Conservation (phyloP, 92 coral and sea anemone genomes). For the Galaxea fascicularis region DNA sequence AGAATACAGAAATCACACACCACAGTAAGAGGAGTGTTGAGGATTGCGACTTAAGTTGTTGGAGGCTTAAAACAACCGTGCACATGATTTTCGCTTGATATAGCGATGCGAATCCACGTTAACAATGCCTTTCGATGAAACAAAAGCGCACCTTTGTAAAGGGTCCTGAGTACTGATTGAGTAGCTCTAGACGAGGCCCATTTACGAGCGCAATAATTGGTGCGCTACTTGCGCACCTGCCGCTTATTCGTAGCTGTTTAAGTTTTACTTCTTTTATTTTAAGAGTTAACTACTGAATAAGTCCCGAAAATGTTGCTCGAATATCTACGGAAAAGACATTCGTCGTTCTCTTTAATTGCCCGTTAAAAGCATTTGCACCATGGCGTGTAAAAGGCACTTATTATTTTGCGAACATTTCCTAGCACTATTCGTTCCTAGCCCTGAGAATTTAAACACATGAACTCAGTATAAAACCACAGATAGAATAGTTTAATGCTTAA, state of each 20-base stretch:
- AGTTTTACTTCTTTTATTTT: not conserved
- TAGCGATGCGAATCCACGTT: too few relatives aligned
- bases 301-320: not conserved
- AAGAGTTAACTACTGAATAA: not conserved
- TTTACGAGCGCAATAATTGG: not conserved
- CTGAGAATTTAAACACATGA: constrained; percentile 22
- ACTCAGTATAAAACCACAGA: not conserved
- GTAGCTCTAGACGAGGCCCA: too few relatives aligned
- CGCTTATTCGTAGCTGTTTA: not conserved
- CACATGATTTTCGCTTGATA: too few relatives aligned
- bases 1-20: too few relatives aligned
- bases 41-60: too few relatives aligned
- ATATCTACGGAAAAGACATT: not conserved
- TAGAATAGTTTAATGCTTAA: not conserved
- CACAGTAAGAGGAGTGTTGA: too few relatives aligned
- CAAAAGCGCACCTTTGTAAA: too few relatives aligned
- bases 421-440: not conserved
- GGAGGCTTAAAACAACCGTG: too few relatives aligned
- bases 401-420: not conserved
- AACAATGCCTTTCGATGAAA: too few relatives aligned
- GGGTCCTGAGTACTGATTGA: too few relatives aligned
- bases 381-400: constrained; percentile 1
- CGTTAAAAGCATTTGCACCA: constrained; percentile 25
- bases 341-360: constrained; percentile 20
- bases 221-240: not conserved